phyloP scores from a whole-genome alignment of 2,797 vertebrate genomes.

The Chelon auratus region DNA sequence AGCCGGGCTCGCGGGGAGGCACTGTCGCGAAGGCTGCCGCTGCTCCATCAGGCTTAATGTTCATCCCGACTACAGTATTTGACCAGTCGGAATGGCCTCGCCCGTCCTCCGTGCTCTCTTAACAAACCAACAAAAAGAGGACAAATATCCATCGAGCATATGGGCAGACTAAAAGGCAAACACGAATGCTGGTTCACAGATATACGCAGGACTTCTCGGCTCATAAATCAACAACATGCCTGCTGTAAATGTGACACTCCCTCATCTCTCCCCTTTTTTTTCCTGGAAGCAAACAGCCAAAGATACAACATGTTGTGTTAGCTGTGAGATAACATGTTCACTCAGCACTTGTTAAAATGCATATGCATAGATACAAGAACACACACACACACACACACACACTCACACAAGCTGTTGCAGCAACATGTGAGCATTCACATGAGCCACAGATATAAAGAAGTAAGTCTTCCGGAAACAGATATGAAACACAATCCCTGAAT shows the following conservation, averaged over 20 bases:
- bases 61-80: slow-evolving; percentile 45
- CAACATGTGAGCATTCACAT: not conserved
- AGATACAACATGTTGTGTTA: slow-evolving; percentile 71
- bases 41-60: slow-evolving; percentile 60
- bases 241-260: slow-evolving; percentile 72
- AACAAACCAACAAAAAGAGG: slow-evolving; percentile 20
- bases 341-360: slow-evolving; percentile 31
- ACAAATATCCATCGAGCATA: slow-evolving; percentile 35
- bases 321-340: slow-evolving; percentile 66
- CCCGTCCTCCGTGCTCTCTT: slow-evolving; percentile 15
- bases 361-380: slow-evolving; percentile 35
- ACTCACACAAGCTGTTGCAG: slow-evolving; percentile 6
- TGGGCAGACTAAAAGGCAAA: slow-evolving; percentile 27
- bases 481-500: slow-evolving; percentile 10
- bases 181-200: slow-evolving; percentile 38
- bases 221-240: slow-evolving; percentile 60
- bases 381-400: slow-evolving; percentile 15
- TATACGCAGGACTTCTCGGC: slow-evolving; percentile 28
- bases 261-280: slow-evolving; percentile 59
- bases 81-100: slow-evolving; percentile 36
- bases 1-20: slow-evolving; percentile 62
- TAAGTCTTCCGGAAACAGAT: not conserved
- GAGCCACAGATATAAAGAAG: not conserved
- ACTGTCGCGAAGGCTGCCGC: slow-evolving; percentile 63
- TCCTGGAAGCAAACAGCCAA: slow-evolving; percentile 69